phyloP scores from a whole-genome alignment of 2,888 invertebrate genomes.

The Syrphus vitripennis region DNA sequence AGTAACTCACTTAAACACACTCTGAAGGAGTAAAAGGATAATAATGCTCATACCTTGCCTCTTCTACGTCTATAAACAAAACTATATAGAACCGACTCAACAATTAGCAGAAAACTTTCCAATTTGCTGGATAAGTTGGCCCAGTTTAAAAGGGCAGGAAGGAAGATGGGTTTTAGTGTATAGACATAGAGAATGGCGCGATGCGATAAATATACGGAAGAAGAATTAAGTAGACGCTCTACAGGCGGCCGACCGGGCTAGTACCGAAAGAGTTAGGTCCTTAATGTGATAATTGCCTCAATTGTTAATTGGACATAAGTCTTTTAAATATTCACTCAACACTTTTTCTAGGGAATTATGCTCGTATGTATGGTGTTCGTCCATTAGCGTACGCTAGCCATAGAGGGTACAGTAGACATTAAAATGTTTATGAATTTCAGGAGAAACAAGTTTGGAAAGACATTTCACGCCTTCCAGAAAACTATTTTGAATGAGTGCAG shows the following conservation, averaged over 20 bases:
- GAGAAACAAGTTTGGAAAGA: too few relatives aligned
- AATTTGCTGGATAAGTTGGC: constrained; percentile 55
- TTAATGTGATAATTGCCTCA: constrained; percentile 65
- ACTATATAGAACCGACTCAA: constrained; percentile 21
- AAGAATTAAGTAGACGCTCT: neutral
- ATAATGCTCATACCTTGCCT: neutral
- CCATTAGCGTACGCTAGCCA: neutral
- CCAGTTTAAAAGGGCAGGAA: constrained; percentile 20
- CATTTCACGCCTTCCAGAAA: too few relatives aligned
- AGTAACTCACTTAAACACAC: constrained; percentile 27
- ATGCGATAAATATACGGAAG: constrained; percentile 35
- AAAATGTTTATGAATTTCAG: neutral
- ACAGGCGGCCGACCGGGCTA: neutral
- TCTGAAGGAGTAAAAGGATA: constrained; percentile 12
- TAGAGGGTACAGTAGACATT: neutral
- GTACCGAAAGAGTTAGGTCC: constrained; percentile 5
- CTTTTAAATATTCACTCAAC: constrained; percentile 52
- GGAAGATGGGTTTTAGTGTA: neutral
- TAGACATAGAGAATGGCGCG: constrained; percentile 12
- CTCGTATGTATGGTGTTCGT: too few relatives aligned
- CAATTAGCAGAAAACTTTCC: constrained; percentile 63
- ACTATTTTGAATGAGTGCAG: too few relatives aligned
- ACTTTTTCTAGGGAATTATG: neutral
- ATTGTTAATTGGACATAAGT: constrained; percentile 68
- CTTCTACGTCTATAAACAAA: neutral